phyloP scores from a whole-genome alignment of 2,888 invertebrate genomes.

The Blastobasis adustella region DNA sequence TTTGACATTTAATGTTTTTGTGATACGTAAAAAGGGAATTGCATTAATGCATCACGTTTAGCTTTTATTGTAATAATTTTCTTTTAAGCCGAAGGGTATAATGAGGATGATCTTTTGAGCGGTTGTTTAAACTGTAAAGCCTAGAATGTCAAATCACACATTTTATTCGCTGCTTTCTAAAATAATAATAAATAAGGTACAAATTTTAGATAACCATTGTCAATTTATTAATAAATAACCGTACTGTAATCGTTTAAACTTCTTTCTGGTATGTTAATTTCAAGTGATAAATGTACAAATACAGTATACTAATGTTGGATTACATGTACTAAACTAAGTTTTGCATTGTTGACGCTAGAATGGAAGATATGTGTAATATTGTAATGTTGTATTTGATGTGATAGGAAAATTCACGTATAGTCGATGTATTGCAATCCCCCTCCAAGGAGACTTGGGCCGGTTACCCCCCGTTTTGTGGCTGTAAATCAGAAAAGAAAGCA shows the following conservation, averaged over 20 bases:
- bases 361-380: conserved; percentile 47
- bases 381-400: conserved; percentile 65
- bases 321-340: conserved; percentile 56
- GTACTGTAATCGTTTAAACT: conserved; percentile 14
- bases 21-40: conserved; percentile 67
- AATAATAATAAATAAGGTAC: conserved; percentile 46
- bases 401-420: conserved; percentile 53
- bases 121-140: conserved; percentile 21
- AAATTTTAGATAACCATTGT: conserved; percentile 55
- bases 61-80: conserved; percentile 37
- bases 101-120: conserved; percentile 25
- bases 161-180: conserved; percentile 47
- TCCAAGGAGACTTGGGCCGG: conserved; percentile 44
- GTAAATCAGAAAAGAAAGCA: conserved; percentile 28
- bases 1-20: conserved; percentile 74
- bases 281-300: conserved; percentile 37
- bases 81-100: conserved; percentile 43
- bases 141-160: conserved; percentile 35
- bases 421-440: conserved; percentile 60
- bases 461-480: conserved; percentile 40
- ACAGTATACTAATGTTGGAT: conserved; percentile 37
- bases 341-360: conserved; percentile 59
- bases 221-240: conserved; percentile 33
- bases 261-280: conserved; percentile 12
- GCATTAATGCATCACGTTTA: conserved; percentile 69